phyloP scores from a whole-genome alignment of 30 jellyfish, hydroid and myxozoan genomes.

The Catostylus mosaicus region DNA sequence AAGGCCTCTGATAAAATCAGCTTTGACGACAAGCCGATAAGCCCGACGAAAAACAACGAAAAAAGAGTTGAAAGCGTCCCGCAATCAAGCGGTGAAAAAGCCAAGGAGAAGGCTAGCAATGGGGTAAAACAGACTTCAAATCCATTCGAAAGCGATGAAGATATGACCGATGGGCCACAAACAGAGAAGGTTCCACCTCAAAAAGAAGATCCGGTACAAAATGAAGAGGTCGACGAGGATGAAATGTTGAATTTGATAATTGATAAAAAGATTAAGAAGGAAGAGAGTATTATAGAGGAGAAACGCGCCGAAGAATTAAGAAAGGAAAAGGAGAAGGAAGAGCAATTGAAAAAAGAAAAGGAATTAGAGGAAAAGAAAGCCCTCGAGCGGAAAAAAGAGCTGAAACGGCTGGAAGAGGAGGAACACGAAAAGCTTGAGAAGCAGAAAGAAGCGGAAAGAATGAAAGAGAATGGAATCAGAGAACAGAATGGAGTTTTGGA shows the following conservation, averaged over 20 bases:
- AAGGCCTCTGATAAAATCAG: constrained; percentile 6
- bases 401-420: not conserved
- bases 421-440: constrained; percentile 12
- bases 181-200: not conserved
- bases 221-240: constrained; percentile 83
- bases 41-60: not conserved
- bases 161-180: constrained; percentile 3
- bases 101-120: constrained; percentile 13
- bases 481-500: not conserved
- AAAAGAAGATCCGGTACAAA: not conserved
- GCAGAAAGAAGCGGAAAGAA: constrained; percentile 7
- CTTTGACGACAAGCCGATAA: not conserved
- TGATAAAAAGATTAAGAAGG: constrained; percentile 51
- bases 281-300: constrained; percentile 44
- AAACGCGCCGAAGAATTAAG: constrained; percentile 12
- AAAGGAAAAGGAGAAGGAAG: constrained; percentile 15
- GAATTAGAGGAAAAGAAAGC: constrained; percentile 28
- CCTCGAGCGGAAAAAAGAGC: constrained; percentile 6
- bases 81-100: too few relatives aligned
- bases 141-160: constrained; percentile 65
- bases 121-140: constrained; percentile 3
- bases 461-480: not conserved
- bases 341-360: constrained; percentile 10
- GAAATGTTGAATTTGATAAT: constrained; percentile 87
- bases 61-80: not conserved